Evolutionary conservation across 2,797 vertebrate species (phyloP), one percentile per base, ranked within the genome.

Genomic region (Scarus forsteni): DNA sequence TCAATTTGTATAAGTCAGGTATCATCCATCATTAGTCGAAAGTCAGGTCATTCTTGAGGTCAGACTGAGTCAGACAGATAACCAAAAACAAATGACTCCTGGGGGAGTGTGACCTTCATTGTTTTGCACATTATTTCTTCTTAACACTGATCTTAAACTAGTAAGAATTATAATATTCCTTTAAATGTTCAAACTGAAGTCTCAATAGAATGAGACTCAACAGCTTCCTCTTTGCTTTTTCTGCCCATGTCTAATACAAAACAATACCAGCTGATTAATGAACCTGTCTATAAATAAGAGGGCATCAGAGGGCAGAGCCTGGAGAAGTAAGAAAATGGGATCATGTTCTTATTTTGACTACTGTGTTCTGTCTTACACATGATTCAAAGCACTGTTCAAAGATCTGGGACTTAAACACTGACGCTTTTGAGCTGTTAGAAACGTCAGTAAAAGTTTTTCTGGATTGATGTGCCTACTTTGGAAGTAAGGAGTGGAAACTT

Each of bases 231-330:
- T 55, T 36, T 46, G 12, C 19, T 16, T 44, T 53, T 70, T 57
- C 13, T 12, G 27, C 11, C 10, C 7, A 35, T 44, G 43, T 12
- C 14, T 12, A 35, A 51, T 35, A 68, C 59, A 35, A 64, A 18
- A 14, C 14, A 38, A 76, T 53, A 27, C 42, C 66, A 57, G 55
- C 69, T 66, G 71, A 82, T 81, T 87, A 85, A 73, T 66, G 40
- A 70, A 70, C 54, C 66, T 75, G 78, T 64, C 78, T 77, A 60
- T 81, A 36, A n/a, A n/a, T n/a, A n/a, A n/a, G 51, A 27, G 27
- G 43, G 60, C 56, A 78, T 76, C 18, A 79, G 62, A 79, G 39
- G 35, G 39, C 53, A 66, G 69, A 71, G 18, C 62, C 53, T 3
- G 10, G 44, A 60, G 64, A 71, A 73, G 43, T 53, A 51, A 54